phyloP scores from a whole-genome alignment of 2,888 invertebrate genomes.

The Pseudococcus longispinus region DNA sequence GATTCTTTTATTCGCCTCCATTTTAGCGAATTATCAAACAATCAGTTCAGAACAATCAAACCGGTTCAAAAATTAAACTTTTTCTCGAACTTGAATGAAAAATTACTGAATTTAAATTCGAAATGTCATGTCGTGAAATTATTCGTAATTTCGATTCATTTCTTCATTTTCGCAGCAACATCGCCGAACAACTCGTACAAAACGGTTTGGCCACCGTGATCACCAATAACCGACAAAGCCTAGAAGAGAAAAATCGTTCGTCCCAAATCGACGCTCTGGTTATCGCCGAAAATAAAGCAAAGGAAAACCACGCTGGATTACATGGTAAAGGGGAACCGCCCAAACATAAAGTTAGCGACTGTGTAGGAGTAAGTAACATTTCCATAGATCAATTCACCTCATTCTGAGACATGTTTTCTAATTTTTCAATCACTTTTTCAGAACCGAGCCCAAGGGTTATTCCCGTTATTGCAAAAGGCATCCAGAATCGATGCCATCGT shows the following conservation, averaged over 20 bases:
- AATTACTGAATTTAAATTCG: neutral
- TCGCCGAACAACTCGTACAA: constrained; percentile 90
- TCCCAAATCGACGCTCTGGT: constrained; percentile 90
- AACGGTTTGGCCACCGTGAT: constrained; percentile 94
- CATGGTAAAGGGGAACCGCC: constrained; percentile 84
- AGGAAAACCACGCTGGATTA: constrained; percentile 81
- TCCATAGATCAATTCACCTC: neutral
- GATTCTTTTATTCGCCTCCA: too few relatives aligned
- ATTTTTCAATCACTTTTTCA: constrained; percentile 60
- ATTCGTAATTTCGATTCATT: neutral
- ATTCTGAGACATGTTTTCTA: neutral
- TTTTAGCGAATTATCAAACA: too few relatives aligned
- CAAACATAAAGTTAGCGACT: constrained; percentile 88
- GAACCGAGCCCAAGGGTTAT: constrained; percentile 88
- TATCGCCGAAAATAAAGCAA: constrained; percentile 91
- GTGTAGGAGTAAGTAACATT: constrained; percentile 67
- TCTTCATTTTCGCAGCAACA: constrained; percentile 70
- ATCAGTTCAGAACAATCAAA: too few relatives aligned
- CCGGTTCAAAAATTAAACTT: too few relatives aligned
- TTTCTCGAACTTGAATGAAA: too few relatives aligned
- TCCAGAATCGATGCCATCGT: constrained; percentile 90
- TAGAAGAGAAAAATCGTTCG: constrained; percentile 95
- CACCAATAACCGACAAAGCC: constrained; percentile 73
- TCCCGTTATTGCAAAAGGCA: constrained; percentile 91
- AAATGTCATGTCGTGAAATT: neutral